A percentile compares a stretch with the other conserved stretches of the same genome.
Conservation (phyloP, 2,888 invertebrate genomes). For the Andrena haemorrhoa region DNA sequence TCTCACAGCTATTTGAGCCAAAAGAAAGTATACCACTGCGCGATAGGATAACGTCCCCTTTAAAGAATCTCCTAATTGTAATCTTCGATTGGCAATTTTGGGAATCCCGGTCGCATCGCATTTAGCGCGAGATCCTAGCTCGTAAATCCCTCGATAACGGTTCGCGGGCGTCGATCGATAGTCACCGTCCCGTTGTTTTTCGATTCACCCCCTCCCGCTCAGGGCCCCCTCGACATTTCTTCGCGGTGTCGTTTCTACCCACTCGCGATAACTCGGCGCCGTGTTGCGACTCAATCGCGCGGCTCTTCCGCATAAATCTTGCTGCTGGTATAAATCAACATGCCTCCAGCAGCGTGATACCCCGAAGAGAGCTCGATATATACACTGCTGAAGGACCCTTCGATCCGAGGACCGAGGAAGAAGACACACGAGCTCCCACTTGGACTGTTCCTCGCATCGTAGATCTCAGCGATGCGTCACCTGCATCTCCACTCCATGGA, state of each 20-base stretch:
- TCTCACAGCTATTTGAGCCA: too few species aligned
- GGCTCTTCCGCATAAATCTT: conserved; percentile 84
- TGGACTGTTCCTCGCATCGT: conserved; percentile 72
- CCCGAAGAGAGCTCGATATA: conserved; percentile 79
- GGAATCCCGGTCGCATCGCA: background rate
- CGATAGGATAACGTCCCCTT: too few species aligned
- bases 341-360: conserved; percentile 83
- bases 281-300: conserved; percentile 85
- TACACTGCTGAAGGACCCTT: conserved; percentile 77
- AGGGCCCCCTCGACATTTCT: conserved; percentile 42
- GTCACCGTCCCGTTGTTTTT: conserved; percentile 56
- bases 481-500: conserved; percentile 42
- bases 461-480: conserved; percentile 75
- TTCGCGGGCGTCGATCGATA: conserved; percentile 67
- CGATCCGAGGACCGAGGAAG: conserved; percentile 79
- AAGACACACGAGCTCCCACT: conserved; percentile 81
- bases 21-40: too few species aligned
- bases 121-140: conserved; percentile 2
- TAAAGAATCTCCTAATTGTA: too few species aligned
- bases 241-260: conserved; percentile 80
- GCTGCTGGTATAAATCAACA: conserved; percentile 83
- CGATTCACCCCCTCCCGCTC: conserved; percentile 40
- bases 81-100: background rate
- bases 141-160: conserved; percentile 60
- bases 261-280: conserved; percentile 84